These are phyloP conservation scores for Idaea dimidiata DNA, from an alignment of 2,888 invertebrate species.

Conservation along the genomic window DNA sequence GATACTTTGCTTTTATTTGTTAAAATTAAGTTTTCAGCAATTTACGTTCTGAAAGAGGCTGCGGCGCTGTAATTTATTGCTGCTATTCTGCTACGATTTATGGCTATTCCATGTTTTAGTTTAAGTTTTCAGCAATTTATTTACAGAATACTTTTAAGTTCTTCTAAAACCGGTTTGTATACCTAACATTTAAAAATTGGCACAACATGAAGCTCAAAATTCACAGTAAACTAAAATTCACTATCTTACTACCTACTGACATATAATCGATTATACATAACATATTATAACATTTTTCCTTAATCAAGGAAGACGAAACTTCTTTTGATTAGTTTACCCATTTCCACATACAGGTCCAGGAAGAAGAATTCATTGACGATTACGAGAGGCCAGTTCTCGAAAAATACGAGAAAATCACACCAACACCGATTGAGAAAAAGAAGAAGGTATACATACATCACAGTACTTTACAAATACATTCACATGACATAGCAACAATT, in stretches of 20 bases:
- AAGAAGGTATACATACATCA: constrained; percentile 65
- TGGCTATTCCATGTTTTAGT: constrained; percentile 43
- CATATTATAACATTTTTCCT: constrained; percentile 10
- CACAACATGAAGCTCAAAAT: constrained; percentile 4
- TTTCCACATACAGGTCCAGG: constrained; percentile 59
- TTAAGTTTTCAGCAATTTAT: constrained; percentile 18
- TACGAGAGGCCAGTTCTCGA: constrained; percentile 88
- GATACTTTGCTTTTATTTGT: too few species aligned
- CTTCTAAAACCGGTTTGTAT: not conserved
- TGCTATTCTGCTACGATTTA: too few species aligned
- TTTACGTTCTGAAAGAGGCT: too few species aligned
- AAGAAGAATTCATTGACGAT: constrained; percentile 82
- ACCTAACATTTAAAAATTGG: too few species aligned
- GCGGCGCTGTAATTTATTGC: not conserved
- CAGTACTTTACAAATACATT: not conserved
- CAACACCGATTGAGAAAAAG: constrained; percentile 74
- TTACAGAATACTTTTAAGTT: constrained; percentile 12
- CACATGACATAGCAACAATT: not conserved
- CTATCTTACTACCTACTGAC: not conserved
- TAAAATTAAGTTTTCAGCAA: too few species aligned
- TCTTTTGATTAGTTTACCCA: constrained; percentile 27
- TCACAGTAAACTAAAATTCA: not conserved
- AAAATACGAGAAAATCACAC: constrained; percentile 83
- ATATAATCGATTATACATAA: too few species aligned
- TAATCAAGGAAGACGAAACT: constrained; percentile 22